Percentiles rank a stretch among this genome's conserved stretches.
Conservation (phyloP, 1,140 invertebrate genomes). For the Drosophila tropicalis region DNA sequence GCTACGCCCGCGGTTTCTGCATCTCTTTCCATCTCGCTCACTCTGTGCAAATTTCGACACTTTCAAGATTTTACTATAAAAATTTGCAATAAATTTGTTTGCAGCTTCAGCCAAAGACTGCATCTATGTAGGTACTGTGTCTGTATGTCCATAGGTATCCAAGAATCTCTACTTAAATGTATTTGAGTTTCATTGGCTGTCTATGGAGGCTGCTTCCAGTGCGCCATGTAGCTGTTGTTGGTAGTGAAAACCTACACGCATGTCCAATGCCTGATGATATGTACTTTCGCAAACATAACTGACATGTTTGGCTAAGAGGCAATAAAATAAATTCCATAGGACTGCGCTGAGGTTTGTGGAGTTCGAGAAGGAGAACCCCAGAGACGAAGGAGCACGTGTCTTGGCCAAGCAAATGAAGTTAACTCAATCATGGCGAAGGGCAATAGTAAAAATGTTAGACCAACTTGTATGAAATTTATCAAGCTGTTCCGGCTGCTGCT, state of each 20-base stretch:
- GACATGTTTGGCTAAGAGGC: constrained; percentile 80
- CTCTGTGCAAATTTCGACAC: constrained; percentile 66
- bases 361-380: background rate
- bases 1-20: constrained; percentile 51
- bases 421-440: constrained; percentile 69
- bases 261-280: constrained; percentile 76
- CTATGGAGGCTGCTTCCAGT: constrained; percentile 33
- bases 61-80: constrained; percentile 77
- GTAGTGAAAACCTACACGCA: constrained; percentile 72
- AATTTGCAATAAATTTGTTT: constrained; percentile 79
- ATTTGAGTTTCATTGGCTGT: constrained; percentile 52
- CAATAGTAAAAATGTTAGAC: constrained; percentile 78
- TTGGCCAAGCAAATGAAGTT: constrained; percentile 71
- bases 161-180: constrained; percentile 34
- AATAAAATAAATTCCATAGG: constrained; percentile 71
- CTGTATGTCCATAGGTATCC: background rate
- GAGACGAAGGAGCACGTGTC: constrained; percentile 56
- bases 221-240: constrained; percentile 15
- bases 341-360: background rate
- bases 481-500: constrained; percentile 43
- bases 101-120: constrained; percentile 34
- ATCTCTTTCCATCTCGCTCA: constrained; percentile 30
- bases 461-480: constrained; percentile 76
- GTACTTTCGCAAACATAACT: constrained; percentile 81
- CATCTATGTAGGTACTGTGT: background rate